These are phyloP conservation scores for Cydia strobilella DNA, from an alignment of 1,140 invertebrate genomes.

Conservation along the genomic window DNA sequence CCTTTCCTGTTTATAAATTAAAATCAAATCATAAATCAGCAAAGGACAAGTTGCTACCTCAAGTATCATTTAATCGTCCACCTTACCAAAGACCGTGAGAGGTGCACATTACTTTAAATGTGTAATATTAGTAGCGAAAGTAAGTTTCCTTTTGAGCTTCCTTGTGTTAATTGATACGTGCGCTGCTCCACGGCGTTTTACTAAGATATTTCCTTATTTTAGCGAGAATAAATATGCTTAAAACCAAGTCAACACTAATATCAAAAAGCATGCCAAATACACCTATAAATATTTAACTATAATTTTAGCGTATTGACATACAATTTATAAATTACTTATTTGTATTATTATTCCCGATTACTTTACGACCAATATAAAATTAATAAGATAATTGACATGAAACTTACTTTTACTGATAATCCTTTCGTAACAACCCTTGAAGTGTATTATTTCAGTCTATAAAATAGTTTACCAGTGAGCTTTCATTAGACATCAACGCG, in stretches of 20 bases:
- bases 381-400: too few species aligned
- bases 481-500: conserved; percentile 11
- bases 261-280: too few species aligned
- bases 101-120: conserved; percentile 22
- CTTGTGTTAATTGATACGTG: conserved; percentile 26
- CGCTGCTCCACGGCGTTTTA: background rate
- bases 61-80: background rate
- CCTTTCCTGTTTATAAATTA: background rate
- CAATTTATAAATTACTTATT: too few species aligned
- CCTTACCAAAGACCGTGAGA: conserved; percentile 10
- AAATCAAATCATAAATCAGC: background rate
- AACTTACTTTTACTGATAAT: too few species aligned
- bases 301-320: too few species aligned
- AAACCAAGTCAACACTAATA: too few species aligned
- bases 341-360: too few species aligned
- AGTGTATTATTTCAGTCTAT: too few species aligned
- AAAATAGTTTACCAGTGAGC: background rate
- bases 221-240: background rate
- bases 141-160: conserved; percentile 9
- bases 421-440: too few species aligned
- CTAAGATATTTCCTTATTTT: background rate
- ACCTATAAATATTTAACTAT: too few species aligned
- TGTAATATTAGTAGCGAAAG: conserved; percentile 30
- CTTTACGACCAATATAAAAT: too few species aligned
- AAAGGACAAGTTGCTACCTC: background rate